Percentiles rank a stretch among this genome's conserved stretches.
phyloP scores from a whole-genome alignment of 2,888 invertebrate species.

The Linyphia triangularis region DNA sequence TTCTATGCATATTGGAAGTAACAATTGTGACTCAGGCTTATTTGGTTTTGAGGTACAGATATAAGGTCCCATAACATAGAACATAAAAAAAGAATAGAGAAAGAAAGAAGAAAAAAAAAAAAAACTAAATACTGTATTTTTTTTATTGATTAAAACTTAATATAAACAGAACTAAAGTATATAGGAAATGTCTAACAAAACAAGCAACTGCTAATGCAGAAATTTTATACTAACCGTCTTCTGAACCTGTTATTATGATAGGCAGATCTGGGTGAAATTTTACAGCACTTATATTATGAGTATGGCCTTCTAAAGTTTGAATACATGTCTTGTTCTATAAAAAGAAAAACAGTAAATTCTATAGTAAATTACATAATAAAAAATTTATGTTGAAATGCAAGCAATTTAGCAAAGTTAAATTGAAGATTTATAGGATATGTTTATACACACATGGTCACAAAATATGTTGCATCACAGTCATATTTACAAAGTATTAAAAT shows the following conservation, averaged over 20 bases:
- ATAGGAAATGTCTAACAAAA: not conserved
- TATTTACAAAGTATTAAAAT: too few relatives aligned
- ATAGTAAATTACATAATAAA: not conserved
- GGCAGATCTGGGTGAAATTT: constrained; percentile 99
- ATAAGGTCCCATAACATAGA: too few relatives aligned
- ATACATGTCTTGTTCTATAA: constrained; percentile 98
- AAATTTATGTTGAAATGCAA: not conserved
- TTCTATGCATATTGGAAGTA: too few relatives aligned
- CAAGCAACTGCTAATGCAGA: not conserved
- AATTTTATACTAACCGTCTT: constrained; percentile 85
- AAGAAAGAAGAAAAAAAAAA: not conserved
- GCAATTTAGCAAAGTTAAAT: too few relatives aligned
- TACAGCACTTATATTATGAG: constrained; percentile 93
- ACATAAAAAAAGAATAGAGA: too few relatives aligned
- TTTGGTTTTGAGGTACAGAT: too few relatives aligned
- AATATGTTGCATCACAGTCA: too few relatives aligned
- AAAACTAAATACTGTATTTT: too few relatives aligned
- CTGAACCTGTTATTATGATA: constrained; percentile 96
- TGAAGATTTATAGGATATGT: too few relatives aligned
- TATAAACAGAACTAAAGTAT: not conserved
- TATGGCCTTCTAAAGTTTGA: constrained; percentile 97
- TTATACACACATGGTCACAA: too few relatives aligned
- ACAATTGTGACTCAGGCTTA: too few relatives aligned
- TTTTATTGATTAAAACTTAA: not conserved
- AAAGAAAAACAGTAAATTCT: not conserved